These are phyloP conservation scores for Philopotamus ludificatus DNA, from an alignment of 1,140 invertebrate species.

Conservation along the genomic window DNA sequence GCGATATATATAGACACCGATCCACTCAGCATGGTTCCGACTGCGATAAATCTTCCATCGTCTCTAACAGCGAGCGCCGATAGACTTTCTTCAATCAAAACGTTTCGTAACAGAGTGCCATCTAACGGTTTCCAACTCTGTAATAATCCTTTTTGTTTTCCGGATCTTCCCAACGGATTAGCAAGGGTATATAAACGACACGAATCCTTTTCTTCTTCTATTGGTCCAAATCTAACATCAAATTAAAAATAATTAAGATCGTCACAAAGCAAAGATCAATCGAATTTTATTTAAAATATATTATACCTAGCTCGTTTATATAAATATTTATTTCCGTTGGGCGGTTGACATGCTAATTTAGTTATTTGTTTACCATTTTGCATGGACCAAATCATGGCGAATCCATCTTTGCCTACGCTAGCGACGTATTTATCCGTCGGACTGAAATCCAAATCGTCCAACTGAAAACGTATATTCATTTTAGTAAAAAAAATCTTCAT, in stretches of 20 bases:
- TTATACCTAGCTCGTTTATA: conserved; percentile 78
- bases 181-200: conserved; percentile 77
- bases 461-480: conserved; percentile 43
- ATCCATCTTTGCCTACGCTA: conserved; percentile 85
- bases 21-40: conserved; percentile 91
- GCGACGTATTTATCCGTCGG: conserved; percentile 72
- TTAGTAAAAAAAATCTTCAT: neutral
- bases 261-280: neutral
- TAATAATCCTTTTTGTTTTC: conserved; percentile 69
- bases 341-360: conserved; percentile 72
- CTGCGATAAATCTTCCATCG: conserved; percentile 86
- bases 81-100: conserved; percentile 70
- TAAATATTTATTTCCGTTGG: conserved; percentile 73
- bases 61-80: conserved; percentile 85
- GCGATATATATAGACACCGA: conserved; percentile 87
- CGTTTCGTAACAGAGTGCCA: conserved; percentile 57
- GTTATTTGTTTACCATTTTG: conserved; percentile 62
- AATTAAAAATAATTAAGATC: neutral
- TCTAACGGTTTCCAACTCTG: conserved; percentile 69
- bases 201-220: conserved; percentile 64
- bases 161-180: conserved; percentile 69
- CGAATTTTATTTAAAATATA: conserved; percentile 1
- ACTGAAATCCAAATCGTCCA: conserved; percentile 91
- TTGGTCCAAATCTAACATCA: conserved; percentile 66
- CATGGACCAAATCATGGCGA: conserved; percentile 77